Evolutionary conservation across 2,797 vertebrate genomes (phyloP).

Genomic region (Chelonia mydas): DNA sequence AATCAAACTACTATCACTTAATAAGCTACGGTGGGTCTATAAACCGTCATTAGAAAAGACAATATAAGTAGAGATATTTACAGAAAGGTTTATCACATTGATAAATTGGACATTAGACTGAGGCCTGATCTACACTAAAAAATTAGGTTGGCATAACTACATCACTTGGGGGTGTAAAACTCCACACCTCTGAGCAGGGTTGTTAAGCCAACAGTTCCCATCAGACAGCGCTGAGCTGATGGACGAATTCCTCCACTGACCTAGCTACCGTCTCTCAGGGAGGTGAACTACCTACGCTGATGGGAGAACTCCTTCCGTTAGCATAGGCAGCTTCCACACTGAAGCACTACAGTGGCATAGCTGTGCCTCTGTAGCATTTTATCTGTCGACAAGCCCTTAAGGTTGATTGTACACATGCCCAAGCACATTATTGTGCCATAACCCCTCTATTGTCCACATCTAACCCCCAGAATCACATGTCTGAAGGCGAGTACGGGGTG

Average conservation of each 20-base stretch:
- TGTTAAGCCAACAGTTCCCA: background rate
- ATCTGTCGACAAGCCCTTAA: too few species aligned
- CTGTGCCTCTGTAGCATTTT: too few species aligned
- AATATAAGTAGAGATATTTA: background rate
- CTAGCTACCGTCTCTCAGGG: background rate
- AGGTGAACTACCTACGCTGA: too few species aligned
- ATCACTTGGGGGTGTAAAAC: background rate
- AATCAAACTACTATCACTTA: constrained; percentile 10
- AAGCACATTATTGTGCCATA: too few species aligned
- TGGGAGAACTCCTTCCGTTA: too few species aligned
- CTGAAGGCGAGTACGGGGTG: background rate
- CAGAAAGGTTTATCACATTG: background rate
- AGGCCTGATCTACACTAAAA: background rate
- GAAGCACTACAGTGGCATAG: too few species aligned
- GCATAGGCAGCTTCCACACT: too few species aligned
- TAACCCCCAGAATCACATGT: background rate
- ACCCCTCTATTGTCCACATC: too few species aligned
- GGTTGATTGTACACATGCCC: too few species aligned
- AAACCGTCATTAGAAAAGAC: background rate
- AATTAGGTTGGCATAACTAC: background rate
- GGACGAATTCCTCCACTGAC: background rate
- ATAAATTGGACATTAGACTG: background rate
- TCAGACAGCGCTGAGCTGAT: background rate
- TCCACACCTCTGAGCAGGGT: background rate
- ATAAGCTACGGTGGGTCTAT: background rate